Base-by-base conservation (phyloP, 2,888 invertebrate species). In the Andrena bicolor region DNA sequence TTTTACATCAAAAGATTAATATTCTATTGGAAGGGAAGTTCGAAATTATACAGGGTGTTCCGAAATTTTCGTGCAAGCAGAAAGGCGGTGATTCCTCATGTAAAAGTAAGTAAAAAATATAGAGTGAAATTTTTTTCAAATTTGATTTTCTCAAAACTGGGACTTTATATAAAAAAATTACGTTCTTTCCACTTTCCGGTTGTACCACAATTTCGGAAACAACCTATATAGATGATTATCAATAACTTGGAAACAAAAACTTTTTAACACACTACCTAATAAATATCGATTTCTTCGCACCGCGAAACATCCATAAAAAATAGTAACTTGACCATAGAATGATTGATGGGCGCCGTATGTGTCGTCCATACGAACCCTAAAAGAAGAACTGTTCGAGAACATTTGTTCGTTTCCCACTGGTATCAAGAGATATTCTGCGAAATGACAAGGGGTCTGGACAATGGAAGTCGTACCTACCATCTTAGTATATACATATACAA, bases 361-460 rank as follows among this genome's bases (percentile, higher is more conserved):
- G 66, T 75, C 68, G 70, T 78, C 78, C 83, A 58, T 79, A 51
- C 64, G 64, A 49, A 20, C 61, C 53, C 70, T 56, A 71, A 77
- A 71, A 75, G 79, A 72, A 75, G 75, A 28, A 79, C 87, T 86
- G 87, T 86, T 89, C 85, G 87, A 80, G 78, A 89, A 88, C 88
- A 88, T 86, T 85, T 88, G 88, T 84, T 70, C 86, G 75, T 61
- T 87, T 88, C 88, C 85, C 88, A 88, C 88, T 84, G 86, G 87
- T 88, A 88, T 87, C 87, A 85, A 84, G 84, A 85, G 86, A 85
- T 90, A 90, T 90, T 88, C 84, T 83, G 76, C 80, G 80, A 86
- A 90, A 88, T 90, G 90, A 90, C 89, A 90, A 89, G 89, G 89
- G 89, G 86, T 86, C 87, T 84, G 90, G 86, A 91, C 91, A 91